phyloP scores from a whole-genome alignment of 2,888 invertebrate genomes.

The Cryptophagus acutangulus region DNA sequence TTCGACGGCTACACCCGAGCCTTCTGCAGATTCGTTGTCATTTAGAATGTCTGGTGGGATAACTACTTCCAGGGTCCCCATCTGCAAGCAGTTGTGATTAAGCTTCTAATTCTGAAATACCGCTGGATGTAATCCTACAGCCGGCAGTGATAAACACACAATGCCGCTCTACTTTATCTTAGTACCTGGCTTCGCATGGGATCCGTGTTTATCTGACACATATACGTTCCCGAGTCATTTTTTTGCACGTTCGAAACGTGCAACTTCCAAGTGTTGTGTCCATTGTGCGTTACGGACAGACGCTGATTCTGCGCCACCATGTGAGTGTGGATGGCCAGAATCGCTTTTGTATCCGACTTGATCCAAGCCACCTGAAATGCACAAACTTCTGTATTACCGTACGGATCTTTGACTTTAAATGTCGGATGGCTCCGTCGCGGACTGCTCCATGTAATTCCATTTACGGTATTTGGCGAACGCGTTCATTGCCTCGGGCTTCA shows the following conservation, averaged over 20 bases:
- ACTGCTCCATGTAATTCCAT: conserved; percentile 37
- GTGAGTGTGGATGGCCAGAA: conserved; percentile 82
- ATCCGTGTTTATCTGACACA: conserved; percentile 91
- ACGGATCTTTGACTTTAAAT: conserved; percentile 30
- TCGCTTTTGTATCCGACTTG: conserved; percentile 85
- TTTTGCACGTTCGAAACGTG: conserved; percentile 86
- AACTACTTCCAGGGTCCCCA: conserved; percentile 80
- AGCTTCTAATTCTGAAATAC: conserved; percentile 8
- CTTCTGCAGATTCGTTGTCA: conserved; percentile 62
- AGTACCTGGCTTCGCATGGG: conserved; percentile 83
- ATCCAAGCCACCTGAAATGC: conserved; percentile 81
- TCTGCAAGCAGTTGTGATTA: conserved; percentile 52
- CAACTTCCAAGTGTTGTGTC: conserved; percentile 90
- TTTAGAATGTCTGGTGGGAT: conserved; percentile 84
- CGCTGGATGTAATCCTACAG: conserved; percentile 4
- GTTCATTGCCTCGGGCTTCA: conserved; percentile 28
- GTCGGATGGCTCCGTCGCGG: conserved; percentile 17
- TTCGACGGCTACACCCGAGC: conserved; percentile 72
- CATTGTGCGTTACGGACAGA: conserved; percentile 83
- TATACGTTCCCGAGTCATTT: conserved; percentile 88
- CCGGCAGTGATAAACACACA: conserved; percentile 2
- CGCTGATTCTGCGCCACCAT: conserved; percentile 85
- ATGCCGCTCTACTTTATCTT: not conserved
- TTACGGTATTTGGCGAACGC: conserved; percentile 38
- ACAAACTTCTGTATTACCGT: conserved; percentile 13